Evolutionary conservation across 2,888 invertebrate species (phyloP).

Genomic region (Eupithecia dodoneata): DNA sequence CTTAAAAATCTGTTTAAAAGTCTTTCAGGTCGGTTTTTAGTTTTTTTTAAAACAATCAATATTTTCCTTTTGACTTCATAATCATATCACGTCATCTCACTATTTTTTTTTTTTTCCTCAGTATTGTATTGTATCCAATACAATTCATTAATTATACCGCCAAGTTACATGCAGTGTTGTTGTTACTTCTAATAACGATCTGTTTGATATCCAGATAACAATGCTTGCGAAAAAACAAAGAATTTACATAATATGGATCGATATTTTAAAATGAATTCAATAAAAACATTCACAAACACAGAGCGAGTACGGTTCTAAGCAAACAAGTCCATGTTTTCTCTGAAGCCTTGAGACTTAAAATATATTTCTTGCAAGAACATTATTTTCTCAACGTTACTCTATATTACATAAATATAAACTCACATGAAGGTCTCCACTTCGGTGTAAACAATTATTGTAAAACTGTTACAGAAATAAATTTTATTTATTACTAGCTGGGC

Average conservation of each 20-base stretch:
- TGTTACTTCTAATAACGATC: no score
- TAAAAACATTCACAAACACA: slow-evolving; percentile 8
- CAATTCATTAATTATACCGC: no score
- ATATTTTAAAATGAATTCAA: slow-evolving; percentile 5
- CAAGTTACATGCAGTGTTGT: no score
- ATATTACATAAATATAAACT: background rate
- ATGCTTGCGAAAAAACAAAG: background rate
- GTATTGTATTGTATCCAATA: no score
- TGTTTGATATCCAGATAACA: background rate
- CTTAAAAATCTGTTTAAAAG: no score
- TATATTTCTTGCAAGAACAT: slow-evolving; percentile 16
- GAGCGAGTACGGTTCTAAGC: background rate
- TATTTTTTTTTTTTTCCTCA: background rate
- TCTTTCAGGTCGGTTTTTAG: no score
- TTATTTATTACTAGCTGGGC: no score
- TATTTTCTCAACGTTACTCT: slow-evolving; percentile 11
- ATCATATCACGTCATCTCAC: background rate
- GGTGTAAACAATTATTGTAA: no score
- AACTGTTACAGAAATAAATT: no score
- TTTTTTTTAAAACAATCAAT: no score
- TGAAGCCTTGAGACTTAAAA: slow-evolving; percentile 6
- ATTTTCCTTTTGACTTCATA: no score
- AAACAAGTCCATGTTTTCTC: slow-evolving; percentile 12
- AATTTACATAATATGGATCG: background rate
- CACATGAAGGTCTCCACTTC: no score